These are phyloP conservation scores for Brachyalestes nurse DNA, from an alignment of 2,797 vertebrate species.

Conservation along the genomic window DNA sequence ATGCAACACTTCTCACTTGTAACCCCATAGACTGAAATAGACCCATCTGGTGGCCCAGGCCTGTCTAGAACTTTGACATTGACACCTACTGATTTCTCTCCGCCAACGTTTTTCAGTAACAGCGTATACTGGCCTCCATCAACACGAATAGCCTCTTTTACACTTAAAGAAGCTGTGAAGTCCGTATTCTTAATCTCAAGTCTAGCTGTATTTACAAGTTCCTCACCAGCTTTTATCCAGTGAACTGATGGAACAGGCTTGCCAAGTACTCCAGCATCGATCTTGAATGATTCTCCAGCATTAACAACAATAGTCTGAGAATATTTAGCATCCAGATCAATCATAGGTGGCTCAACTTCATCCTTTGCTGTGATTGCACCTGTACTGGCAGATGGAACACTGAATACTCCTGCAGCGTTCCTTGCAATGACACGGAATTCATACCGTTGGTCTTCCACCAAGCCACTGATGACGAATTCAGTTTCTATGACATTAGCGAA, in stretches of 20 bases:
- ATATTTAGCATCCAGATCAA: conserved; percentile 90
- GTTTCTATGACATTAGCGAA: conserved; percentile 93
- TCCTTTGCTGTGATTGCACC: conserved; percentile 93
- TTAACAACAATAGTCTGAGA: conserved; percentile 89
- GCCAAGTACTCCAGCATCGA: conserved; percentile 91
- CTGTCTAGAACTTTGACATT: conserved; percentile 94
- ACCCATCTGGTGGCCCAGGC: conserved; percentile 92
- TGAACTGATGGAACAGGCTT: conserved; percentile 89
- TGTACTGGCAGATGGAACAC: conserved; percentile 91
- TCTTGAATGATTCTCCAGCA: conserved; percentile 92
- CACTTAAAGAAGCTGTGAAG: conserved; percentile 80
- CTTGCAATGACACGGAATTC: conserved; percentile 94
- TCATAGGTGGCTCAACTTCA: conserved; percentile 91
- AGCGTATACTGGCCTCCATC: conserved; percentile 94
- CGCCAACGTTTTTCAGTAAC: conserved; percentile 90
- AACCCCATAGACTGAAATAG: conserved; percentile 61
- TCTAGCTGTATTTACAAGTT: conserved; percentile 91
- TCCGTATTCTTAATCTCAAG: conserved; percentile 89
- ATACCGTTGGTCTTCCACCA: conserved; percentile 91
- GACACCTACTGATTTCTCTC: conserved; percentile 84
- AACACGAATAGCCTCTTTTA: conserved; percentile 91
- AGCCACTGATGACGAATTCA: conserved; percentile 89
- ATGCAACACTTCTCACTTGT: conserved; percentile 52
- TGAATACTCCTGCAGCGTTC: conserved; percentile 91
- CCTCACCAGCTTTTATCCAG: conserved; percentile 92